Evolutionary conservation across 2,888 invertebrate genomes (phyloP).

Genomic region (Enchytraeus crypticus): DNA sequence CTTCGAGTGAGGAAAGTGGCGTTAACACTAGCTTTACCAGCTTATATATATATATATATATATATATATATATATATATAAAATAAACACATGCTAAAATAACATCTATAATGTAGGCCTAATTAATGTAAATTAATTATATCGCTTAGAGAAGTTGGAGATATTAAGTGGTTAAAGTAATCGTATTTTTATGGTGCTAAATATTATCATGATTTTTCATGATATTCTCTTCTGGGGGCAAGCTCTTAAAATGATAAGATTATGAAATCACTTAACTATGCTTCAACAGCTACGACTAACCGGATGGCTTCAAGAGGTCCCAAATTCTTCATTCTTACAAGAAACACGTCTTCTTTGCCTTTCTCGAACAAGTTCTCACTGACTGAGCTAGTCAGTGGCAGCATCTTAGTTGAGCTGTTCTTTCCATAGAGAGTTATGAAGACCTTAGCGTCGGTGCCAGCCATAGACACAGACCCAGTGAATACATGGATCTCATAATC

Average conservation of each 20-base stretch:
- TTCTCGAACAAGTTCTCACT: slow-evolving; percentile 23
- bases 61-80: neutral
- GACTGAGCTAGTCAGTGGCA: slow-evolving; percentile 29
- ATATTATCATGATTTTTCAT: too few species aligned
- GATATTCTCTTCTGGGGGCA: too few species aligned
- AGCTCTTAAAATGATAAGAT: too few species aligned
- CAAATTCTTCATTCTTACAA: neutral
- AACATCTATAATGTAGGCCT: too few species aligned
- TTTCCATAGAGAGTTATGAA: slow-evolving; percentile 36
- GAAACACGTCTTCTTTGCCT: slow-evolving; percentile 31
- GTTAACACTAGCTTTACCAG: too few species aligned
- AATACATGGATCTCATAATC: neutral
- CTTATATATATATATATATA: too few species aligned
- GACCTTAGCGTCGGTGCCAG: slow-evolving; percentile 43
- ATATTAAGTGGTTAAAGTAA: too few species aligned
- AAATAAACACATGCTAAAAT: too few species aligned
- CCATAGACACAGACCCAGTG: slow-evolving; percentile 6
- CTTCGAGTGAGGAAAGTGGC: too few species aligned
- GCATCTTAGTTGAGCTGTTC: slow-evolving; percentile 31
- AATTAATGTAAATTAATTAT: neutral
- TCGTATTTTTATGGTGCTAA: too few species aligned
- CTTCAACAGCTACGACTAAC: neutral
- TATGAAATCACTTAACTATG: too few species aligned
- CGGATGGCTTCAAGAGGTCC: neutral
- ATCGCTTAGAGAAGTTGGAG: neutral